Percentiles rank a stretch among this genome's conserved stretches.
Evolutionary conservation across 2,113 vertebrate species (phyloP).

Genomic region (Panthera tigris): DNA sequence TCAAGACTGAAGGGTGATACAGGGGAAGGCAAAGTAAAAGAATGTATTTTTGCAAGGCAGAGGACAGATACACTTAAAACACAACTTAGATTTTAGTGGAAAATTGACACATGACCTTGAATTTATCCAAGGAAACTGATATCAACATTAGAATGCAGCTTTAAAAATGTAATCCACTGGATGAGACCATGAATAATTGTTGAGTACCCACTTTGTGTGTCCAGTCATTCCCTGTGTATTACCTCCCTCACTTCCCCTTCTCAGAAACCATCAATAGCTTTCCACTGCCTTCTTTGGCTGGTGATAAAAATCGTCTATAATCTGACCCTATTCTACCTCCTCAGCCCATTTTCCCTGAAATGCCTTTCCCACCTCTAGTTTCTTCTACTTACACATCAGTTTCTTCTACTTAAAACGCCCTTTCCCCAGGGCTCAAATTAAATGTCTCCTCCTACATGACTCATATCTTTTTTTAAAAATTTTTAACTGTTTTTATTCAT

Average conservation of each 20-base stretch:
- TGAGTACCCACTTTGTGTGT: not conserved
- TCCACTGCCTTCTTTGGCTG: not conserved
- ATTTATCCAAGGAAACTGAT: not conserved
- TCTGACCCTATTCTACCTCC: not conserved
- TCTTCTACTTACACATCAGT: too few relatives aligned
- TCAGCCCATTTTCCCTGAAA: not conserved
- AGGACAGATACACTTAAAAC: not conserved
- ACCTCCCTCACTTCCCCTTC: not conserved
- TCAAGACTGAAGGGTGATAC: not conserved
- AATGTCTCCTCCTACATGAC: not conserved
- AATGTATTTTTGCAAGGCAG: not conserved
- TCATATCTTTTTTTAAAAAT: not conserved
- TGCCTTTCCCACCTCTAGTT: not conserved
- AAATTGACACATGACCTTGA: not conserved
- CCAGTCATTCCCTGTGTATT: not conserved
- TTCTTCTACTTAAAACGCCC: not conserved
- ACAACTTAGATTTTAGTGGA: not conserved
- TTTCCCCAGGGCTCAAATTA: not conserved
- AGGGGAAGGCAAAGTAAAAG: not conserved
- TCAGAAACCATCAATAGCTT: not conserved
- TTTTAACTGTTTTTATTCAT: too few relatives aligned
- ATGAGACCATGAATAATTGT: not conserved
- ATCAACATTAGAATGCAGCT: not conserved
- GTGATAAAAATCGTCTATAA: not conserved
- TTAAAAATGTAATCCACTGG: not conserved